Base-by-base conservation (phyloP, 1,140 invertebrate genomes). In the Penaeus vannamei region DNA sequence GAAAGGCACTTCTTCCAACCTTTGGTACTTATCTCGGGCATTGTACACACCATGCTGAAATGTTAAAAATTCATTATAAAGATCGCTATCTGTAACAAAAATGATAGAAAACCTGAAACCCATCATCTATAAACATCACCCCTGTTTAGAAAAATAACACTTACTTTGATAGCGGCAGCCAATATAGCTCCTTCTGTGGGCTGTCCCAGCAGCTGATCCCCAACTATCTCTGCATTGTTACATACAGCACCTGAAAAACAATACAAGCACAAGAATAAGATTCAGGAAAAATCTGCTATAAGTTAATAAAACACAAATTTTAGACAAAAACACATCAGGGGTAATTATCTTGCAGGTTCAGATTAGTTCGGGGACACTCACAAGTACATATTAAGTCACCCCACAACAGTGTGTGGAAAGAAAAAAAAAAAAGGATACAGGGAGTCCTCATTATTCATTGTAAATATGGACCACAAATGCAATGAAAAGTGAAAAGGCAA, bases 161-260 rank as follows among this genome's bases (percentile, higher is more conserved):
- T 53, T 91, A 95, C 95, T 94, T 99, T 99, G 94, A 96, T 96
- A 14, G 97, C 98, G 69, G 96, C 96, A 10, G 97, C 96, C 42
- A 99, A 94, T 23, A 99, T 93, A 42, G 99, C 98, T 89, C 98
- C 98, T 94, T 99, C 99, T 53, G 99, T 99, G 76, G 99, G 99
- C 92, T 99, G 98, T 5, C 99, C 99, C 83, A 97, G 94, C 26
- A 99, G 93, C n/a, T 94, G 95, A 83, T 93, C 93, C 91, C 96
- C 96, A 91, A 96, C 96, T 60, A 99, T 97, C 82, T 97, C 94
- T 59, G 99, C 98, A 94, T 99, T 99, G 92, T 99, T 99, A 93
- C 99, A 99, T 10, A 99, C 95, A 90, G 96, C 95, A 17, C 98
- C 98, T 84, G 97, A 95, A 92, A 93, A 72, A 72, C 19, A 72